These are phyloP conservation scores for Pteruthius melanotis DNA, from an alignment of 2,113 vertebrate genomes.

Conservation along the genomic window DNA sequence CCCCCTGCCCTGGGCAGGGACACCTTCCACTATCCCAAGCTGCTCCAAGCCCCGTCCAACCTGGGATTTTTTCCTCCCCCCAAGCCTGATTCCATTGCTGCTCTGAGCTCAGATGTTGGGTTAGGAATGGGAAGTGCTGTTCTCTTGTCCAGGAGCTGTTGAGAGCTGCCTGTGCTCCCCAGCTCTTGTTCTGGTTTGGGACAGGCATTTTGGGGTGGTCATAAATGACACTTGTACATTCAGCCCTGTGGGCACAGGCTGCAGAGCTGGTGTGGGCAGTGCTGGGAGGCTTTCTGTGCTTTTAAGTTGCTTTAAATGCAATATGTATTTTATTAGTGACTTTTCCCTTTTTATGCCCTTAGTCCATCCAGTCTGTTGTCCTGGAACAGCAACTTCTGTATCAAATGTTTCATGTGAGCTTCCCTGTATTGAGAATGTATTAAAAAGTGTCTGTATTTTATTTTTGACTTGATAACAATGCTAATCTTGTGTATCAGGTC, in stretches of 20 bases:
- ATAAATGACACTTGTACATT: background rate
- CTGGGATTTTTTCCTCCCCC: background rate
- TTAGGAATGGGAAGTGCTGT: background rate
- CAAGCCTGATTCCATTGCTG: background rate
- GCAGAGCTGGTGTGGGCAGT: background rate
- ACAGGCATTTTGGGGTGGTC: background rate
- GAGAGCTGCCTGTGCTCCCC: background rate
- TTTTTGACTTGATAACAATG: background rate
- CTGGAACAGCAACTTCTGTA: background rate
- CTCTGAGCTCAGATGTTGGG: background rate
- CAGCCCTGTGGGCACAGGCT: background rate
- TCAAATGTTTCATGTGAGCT: background rate
- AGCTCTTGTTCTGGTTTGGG: background rate
- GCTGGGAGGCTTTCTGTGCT: background rate
- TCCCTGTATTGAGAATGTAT: background rate
- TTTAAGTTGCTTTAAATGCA: background rate
- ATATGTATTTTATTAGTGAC: background rate
- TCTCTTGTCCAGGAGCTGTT: background rate
- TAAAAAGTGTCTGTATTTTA: background rate
- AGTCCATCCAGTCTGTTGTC: background rate
- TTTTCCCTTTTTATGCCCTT: background rate
- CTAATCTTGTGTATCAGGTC: background rate
- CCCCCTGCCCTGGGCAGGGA: background rate
- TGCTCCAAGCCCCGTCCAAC: fast-evolving
- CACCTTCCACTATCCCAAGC: background rate